Base-by-base conservation (phyloP, 2,797 vertebrate genomes). In the Labroides dimidiatus region DNA sequence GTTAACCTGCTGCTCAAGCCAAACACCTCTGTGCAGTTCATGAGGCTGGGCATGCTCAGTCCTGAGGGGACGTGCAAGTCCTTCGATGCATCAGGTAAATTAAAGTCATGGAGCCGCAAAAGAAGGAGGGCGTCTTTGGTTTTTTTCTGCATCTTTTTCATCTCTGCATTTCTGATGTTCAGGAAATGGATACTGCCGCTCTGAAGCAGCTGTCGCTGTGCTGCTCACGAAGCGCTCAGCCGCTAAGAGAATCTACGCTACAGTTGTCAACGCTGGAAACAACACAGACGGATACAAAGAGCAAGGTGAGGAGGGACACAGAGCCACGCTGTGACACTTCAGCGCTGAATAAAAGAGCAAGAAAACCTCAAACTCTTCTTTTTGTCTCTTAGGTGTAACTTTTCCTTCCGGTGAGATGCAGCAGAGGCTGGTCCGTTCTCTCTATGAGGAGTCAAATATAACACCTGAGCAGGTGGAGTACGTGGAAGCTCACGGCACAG, bases 271-370 rank as follows among this genome's bases (percentile, higher is more conserved):
- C 10, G 94, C 96, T 21, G 96, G 97, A 64, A 95, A 91, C 90
- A 99, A 99, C 91, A 98, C 97, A 0, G 98, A 99, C 10, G 98
- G 98, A 65, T 96, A 87, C 90, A 99, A 99, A 89, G 96, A 99
- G 59, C 96, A 99, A 95, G 98, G 98, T 99, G 80, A 68, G 80
- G 11, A 58, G 2, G 36, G 12, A 27, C 14, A 13, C 14, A 13
- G 6, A 44, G 2, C 21, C 19, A 9, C 30, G 41, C 49, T 30
- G 17, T 37, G n/a, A 59, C 56, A 12, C 37, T 42, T 24, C n/a
- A 33, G 8, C 39, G 44, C 30, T 33, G 30, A 33, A 33, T 33
- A 5, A 6, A 33, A 33, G 30, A 7, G 30, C 30, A 33, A 8
- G 4, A 4, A 5, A 8, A 33, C 10, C 43, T 21, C 52, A 76